Evolutionary conservation across 2,888 invertebrate species (phyloP), one percentile per base, ranked within the genome.

Genomic region (Sacculina carcini): DNA sequence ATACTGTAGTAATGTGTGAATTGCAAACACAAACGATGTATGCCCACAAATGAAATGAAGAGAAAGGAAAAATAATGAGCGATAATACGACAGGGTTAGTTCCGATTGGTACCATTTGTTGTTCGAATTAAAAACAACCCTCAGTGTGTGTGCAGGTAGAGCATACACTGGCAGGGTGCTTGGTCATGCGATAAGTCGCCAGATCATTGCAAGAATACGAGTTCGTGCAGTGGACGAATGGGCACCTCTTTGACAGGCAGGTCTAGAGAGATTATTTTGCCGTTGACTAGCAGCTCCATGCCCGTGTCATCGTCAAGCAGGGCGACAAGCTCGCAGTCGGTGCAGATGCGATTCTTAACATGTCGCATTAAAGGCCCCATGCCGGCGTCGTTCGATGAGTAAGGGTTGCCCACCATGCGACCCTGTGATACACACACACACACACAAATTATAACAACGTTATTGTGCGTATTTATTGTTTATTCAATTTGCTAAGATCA

Each of bases 261-360:
- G 67, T 96, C 92, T 14, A 98, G 71, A 55, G 89, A 89, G 66
- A 98, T 94, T 58, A 98, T 98, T 70, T 94, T 94, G 66, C 94
- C 94, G 65, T 87, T 86, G 7, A 98, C 94, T 29, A 98, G 73
- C 57, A 96, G 70, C 64, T 94, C 94, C 92, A 96, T 96, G 51
- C 94, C 94, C 62, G 89, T 94, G 66, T 96, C 98, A 65, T 98
- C 96, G 63, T 98, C 96, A 1, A 96, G 67, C 26, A 98, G 67
- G 0, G 96, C 94, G n/a, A 98, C 89, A 54, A 98, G 71, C 64
- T 98, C 96, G 66, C 96, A 96, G 67, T 98, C 96, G 46, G 83
- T 84, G 63, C 89, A 90, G 58, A 96, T 96, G 69, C 96, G 96
- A 67, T 98, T 96, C 68, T 98, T 98, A 10, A 98, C 86, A 65